Conservation (phyloP, 53 echinoderm and acorn worm genomes). For the Henricia sp. region DNA sequence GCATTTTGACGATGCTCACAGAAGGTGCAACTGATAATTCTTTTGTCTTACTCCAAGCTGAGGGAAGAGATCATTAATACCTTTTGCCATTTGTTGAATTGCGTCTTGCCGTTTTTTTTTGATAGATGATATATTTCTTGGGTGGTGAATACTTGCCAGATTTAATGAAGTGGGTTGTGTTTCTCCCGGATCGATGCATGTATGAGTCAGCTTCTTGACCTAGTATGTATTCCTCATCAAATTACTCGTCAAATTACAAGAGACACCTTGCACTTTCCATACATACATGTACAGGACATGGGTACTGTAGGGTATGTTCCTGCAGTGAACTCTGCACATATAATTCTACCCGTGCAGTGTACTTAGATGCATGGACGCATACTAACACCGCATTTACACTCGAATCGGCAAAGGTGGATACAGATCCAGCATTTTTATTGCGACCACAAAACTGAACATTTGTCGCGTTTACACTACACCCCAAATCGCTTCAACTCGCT, state of each 20-base stretch:
- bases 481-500: too few relatives aligned
- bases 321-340: too few relatives aligned
- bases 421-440: too few relatives aligned
- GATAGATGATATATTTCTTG: background rate
- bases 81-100: background rate
- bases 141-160: background rate
- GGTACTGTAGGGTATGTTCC: too few relatives aligned
- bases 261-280: too few relatives aligned
- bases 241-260: slow-evolving; percentile 2
- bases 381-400: too few relatives aligned
- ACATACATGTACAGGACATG: too few relatives aligned
- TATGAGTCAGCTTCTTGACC: slow-evolving; percentile 56
- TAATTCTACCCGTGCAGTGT: too few relatives aligned
- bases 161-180: slow-evolving; percentile 19
- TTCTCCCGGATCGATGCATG: slow-evolving; percentile 27
- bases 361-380: too few relatives aligned
- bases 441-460: too few relatives aligned
- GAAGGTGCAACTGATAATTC: slow-evolving; percentile 3
- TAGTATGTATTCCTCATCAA: slow-evolving; percentile 20
- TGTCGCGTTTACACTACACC: too few relatives aligned
- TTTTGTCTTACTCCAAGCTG: slow-evolving; percentile 11
- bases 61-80: slow-evolving; percentile 38
- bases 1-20: slow-evolving; percentile 1
- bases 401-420: too few relatives aligned
- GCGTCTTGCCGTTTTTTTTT: background rate